These are phyloP conservation scores for Harpagoxenus sublaevis DNA, from an alignment of 2,888 invertebrate species.

Conservation along the genomic window DNA sequence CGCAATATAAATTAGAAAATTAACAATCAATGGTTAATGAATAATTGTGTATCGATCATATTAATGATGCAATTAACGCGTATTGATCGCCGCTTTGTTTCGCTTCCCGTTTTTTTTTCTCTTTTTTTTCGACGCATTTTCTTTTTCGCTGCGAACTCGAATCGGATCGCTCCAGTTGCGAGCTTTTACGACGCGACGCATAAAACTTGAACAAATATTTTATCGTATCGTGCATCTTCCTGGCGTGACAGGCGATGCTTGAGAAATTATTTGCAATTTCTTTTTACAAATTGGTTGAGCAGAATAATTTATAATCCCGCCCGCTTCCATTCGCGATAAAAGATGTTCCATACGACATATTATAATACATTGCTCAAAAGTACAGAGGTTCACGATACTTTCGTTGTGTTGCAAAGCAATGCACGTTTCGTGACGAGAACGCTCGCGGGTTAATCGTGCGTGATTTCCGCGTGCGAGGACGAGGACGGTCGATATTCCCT, in stretches of 20 bases:
- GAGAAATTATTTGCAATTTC: conserved; percentile 38
- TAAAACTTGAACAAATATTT: conserved; percentile 53
- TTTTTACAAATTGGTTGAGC: background rate
- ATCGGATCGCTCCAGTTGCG: conserved; percentile 23
- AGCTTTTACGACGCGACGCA: conserved; percentile 34
- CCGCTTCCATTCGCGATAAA: background rate
- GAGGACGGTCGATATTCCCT: conserved; percentile 39
- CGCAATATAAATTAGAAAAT: background rate
- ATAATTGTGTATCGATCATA: background rate
- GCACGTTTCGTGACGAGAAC: conserved; percentile 27
- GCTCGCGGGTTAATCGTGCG: conserved; percentile 31
- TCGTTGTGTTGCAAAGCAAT: background rate
- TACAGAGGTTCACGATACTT: background rate
- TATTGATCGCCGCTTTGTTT: background rate
- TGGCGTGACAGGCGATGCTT: conserved; percentile 41
- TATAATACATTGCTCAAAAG: background rate
- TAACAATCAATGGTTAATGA: conserved; percentile 12
- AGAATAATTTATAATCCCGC: background rate
- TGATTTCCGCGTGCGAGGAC: conserved; percentile 50
- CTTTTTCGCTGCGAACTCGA: background rate
- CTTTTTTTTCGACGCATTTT: background rate
- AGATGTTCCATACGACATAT: too few species aligned
- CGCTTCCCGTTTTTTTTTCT: background rate
- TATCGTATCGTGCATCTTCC: conserved; percentile 36
- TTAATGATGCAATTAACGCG: background rate